Conservation (phyloP, 2,888 invertebrate genomes). For the Megaustenia siamemsis region DNA sequence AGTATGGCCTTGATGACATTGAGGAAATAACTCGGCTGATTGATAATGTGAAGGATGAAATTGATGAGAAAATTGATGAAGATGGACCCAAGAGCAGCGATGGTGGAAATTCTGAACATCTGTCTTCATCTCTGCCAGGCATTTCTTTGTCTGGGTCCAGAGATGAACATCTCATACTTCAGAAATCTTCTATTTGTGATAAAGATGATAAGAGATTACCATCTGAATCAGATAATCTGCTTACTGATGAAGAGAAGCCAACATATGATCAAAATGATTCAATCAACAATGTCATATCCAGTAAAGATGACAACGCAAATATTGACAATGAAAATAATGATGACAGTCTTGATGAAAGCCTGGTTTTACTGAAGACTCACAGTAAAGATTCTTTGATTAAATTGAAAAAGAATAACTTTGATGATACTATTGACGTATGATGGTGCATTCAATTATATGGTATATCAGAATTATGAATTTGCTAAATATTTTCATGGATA, state of each 20-base stretch:
- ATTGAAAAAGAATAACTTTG: background rate
- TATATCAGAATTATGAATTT: too few species aligned
- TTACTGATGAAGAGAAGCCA: background rate
- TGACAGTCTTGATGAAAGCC: conserved; percentile 7
- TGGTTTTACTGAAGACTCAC: background rate
- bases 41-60: background rate
- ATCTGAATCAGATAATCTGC: background rate
- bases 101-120: background rate
- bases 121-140: background rate
- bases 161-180: too few species aligned
- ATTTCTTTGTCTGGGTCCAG: background rate
- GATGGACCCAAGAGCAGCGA: background rate
- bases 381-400: background rate
- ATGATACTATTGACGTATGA: conserved; percentile 19
- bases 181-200: too few species aligned
- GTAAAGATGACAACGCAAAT: background rate
- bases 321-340: conserved; percentile 7
- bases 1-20: conserved; percentile 16
- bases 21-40: background rate
- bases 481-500: too few species aligned
- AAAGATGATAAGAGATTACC: background rate
- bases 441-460: too few species aligned
- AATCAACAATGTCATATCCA: background rate
- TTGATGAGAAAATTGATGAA: background rate
- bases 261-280: background rate